A percentile compares a stretch with the other conserved stretches of the same genome.
phyloP scores from a whole-genome alignment of 2,888 invertebrate genomes.

The Amitus sp. region DNA sequence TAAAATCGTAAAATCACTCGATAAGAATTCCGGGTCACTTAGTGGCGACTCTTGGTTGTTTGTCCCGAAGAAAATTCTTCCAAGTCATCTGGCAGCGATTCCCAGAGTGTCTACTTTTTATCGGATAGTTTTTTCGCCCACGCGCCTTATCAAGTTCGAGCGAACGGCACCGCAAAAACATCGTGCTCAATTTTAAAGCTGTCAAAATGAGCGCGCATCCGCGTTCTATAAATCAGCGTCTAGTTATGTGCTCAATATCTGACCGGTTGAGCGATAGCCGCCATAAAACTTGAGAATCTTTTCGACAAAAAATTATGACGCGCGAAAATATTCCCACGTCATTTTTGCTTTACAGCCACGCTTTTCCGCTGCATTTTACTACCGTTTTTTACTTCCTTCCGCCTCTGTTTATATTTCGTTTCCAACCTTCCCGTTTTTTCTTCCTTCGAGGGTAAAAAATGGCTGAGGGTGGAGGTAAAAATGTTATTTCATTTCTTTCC shows the following conservation, averaged over 20 bases:
- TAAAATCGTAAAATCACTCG: no score
- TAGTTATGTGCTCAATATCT: slow-evolving; percentile 3
- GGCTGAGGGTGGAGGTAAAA: not conserved
- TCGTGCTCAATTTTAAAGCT: not conserved
- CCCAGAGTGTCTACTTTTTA: no score
- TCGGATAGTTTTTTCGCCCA: no score
- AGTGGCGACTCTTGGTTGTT: no score
- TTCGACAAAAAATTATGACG: not conserved
- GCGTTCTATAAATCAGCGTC: not conserved
- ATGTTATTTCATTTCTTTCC: not conserved
- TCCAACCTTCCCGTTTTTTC: not conserved
- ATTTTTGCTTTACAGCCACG: no score
- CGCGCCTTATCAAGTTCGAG: no score
- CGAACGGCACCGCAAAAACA: no score
- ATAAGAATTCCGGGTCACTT: no score
- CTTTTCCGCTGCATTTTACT: not conserved
- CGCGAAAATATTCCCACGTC: not conserved
- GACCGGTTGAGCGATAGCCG: not conserved
- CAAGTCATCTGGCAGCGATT: no score
- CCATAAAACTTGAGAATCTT: slow-evolving; percentile 2
- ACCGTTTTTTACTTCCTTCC: not conserved
- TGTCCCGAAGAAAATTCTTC: no score
- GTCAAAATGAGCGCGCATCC: not conserved
- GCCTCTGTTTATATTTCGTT: not conserved
- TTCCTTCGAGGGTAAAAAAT: not conserved